A percentile compares a stretch with the other conserved stretches of the same genome.
Conservation (phyloP, 2,888 invertebrate genomes). For the Eupithecia pulchellata region DNA sequence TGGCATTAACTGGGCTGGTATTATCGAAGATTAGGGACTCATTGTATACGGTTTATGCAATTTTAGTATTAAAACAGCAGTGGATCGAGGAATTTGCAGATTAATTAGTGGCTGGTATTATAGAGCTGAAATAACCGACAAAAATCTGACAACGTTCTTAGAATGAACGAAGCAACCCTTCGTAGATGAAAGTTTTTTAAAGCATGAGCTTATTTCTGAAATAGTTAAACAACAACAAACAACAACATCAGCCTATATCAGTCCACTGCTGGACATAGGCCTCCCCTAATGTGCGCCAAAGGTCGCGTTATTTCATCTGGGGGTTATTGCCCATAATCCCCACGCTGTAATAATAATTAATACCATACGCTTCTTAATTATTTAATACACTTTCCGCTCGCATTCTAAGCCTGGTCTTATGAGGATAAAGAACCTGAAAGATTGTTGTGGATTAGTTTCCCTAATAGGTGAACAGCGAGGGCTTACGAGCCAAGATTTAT, state of each 20-base stretch:
- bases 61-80: conserved; percentile 3
- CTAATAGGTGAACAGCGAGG: conserved; percentile 26
- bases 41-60: conserved; percentile 10
- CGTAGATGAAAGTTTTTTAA: neutral
- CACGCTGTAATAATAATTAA: too few species aligned
- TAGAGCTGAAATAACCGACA: neutral
- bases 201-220: neutral
- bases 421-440: conserved; percentile 17
- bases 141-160: neutral
- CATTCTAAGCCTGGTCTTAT: conserved; percentile 7
- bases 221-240: too few species aligned
- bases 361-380: too few species aligned
- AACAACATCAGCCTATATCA: too few species aligned
- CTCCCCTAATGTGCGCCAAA: too few species aligned
- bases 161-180: neutral
- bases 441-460: conserved; percentile 21
- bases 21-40: conserved; percentile 20
- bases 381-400: conserved; percentile 11
- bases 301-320: too few species aligned
- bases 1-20: conserved; percentile 16
- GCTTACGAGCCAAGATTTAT: conserved; percentile 33
- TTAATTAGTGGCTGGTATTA: neutral
- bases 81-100: conserved; percentile 10
- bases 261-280: too few species aligned
- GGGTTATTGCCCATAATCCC: too few species aligned